A percentile compares a stretch with the other conserved stretches of the same genome.
Evolutionary conservation across 1,140 invertebrate species (phyloP).

Genomic region (Trissolcus basalis): DNA sequence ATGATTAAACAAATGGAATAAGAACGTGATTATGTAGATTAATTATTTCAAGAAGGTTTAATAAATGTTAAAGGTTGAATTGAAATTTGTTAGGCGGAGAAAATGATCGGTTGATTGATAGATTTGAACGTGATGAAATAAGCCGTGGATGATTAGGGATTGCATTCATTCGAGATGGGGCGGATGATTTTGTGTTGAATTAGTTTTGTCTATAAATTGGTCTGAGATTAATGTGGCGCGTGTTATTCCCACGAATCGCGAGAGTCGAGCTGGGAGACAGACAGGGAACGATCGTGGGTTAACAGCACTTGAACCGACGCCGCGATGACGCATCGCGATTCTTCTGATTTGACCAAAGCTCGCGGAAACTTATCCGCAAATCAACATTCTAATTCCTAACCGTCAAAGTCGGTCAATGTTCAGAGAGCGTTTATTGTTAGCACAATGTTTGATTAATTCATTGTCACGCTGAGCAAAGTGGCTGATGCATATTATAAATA

Average conservation of each 20-base stretch:
- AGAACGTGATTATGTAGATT: too few species aligned
- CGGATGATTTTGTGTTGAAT: conserved; percentile 43
- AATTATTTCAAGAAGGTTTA: too few species aligned
- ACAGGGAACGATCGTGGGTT: conserved; percentile 60
- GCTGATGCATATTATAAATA: conserved; percentile 10
- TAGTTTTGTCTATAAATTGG: conserved; percentile 56
- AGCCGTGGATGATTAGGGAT: conserved; percentile 13
- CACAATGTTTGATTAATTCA: conserved; percentile 43
- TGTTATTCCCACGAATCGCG: conserved; percentile 65
- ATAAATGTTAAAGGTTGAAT: too few species aligned
- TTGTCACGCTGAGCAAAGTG: conserved; percentile 18
- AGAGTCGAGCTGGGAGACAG: conserved; percentile 34
- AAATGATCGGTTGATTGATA: conserved; percentile 34
- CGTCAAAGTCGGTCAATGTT: conserved; percentile 56
- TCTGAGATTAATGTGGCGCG: conserved; percentile 55
- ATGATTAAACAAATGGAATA: too few species aligned
- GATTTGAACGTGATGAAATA: conserved; percentile 27
- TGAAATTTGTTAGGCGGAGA: too few species aligned
- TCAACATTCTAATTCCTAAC: conserved; percentile 35
- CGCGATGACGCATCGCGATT: conserved; percentile 68
- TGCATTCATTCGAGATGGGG: conserved; percentile 44
- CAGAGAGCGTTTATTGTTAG: conserved; percentile 40
- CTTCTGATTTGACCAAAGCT: conserved; percentile 60
- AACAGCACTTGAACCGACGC: conserved; percentile 70
- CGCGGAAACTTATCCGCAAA: conserved; percentile 35